A percentile compares a stretch with the other conserved stretches of the same genome.
Evolutionary conservation across 2,797 vertebrate species (phyloP).

Genomic region (Cossypha heuglini): DNA sequence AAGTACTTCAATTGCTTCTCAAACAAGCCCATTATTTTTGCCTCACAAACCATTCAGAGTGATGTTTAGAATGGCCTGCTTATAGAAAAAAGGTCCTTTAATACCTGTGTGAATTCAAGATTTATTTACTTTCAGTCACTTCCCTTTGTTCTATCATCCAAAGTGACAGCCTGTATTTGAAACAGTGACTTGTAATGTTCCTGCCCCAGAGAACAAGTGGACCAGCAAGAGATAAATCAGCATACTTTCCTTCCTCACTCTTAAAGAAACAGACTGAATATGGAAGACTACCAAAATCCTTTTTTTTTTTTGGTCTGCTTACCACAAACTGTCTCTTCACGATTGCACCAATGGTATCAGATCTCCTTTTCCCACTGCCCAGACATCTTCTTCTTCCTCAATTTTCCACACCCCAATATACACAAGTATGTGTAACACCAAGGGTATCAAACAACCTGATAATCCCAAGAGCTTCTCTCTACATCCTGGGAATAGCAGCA

Average conservation of each 20-base stretch:
- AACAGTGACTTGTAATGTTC: not conserved
- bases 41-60: slow-evolving; percentile 59
- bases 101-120: slow-evolving; percentile 49
- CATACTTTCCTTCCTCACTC: not conserved
- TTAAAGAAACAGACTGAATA: not conserved
- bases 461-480: not conserved
- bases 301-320: not conserved
- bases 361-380: not conserved
- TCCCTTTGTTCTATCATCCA: slow-evolving; percentile 29
- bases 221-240: not conserved
- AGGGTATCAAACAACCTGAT: not conserved
- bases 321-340: not conserved
- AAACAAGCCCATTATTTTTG: slow-evolving; percentile 63
- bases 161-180: slow-evolving; percentile 34
- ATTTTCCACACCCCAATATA: not conserved
- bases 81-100: slow-evolving; percentile 51
- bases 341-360: not conserved
- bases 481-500: not conserved
- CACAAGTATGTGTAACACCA: not conserved
- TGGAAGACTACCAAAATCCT: not conserved
- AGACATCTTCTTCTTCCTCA: not conserved
- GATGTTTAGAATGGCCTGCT: slow-evolving; percentile 64
- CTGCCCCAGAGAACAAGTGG: not conserved
- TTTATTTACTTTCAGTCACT: slow-evolving; percentile 55
- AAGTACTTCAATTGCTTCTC: slow-evolving; percentile 67